Evolutionary conservation across 2,113 vertebrate genomes (phyloP).

Genomic region (Epinephelus moara): DNA sequence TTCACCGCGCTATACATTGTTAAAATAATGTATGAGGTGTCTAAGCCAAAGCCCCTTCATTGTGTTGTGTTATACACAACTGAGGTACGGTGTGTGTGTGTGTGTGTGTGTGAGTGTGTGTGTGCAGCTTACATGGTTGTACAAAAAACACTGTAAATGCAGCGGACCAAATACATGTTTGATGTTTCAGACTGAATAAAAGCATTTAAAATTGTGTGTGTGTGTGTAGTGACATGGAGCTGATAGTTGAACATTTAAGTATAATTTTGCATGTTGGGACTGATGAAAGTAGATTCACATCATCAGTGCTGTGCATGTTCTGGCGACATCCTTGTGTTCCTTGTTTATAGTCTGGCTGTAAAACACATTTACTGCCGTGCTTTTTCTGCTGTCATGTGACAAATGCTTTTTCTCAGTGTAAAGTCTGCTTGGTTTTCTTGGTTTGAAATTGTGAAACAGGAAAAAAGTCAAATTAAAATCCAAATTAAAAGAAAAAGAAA

Average conservation of each 20-base stretch:
- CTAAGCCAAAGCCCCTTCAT: constrained; percentile 56
- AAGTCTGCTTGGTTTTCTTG: not conserved
- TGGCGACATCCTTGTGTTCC: constrained; percentile 24
- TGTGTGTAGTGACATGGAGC: not conserved
- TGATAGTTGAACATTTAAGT: not conserved
- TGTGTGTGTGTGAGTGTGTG: not conserved
- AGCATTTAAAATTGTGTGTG: not conserved
- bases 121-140: not conserved
- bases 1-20: constrained; percentile 74
- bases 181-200: not conserved
- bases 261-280: constrained; percentile 15
- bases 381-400: constrained; percentile 33
- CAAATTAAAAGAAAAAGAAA: not conserved
- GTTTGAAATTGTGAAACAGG: not conserved
- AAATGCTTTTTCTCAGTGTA: constrained; percentile 24
- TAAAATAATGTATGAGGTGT: constrained; percentile 81
- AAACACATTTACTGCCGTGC: constrained; percentile 37
- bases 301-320: constrained; percentile 5
- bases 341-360: constrained; percentile 35
- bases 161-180: not conserved
- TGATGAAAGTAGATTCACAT: constrained; percentile 25
- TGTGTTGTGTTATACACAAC: constrained; percentile 55
- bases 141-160: not conserved
- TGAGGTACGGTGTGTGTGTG: not conserved
- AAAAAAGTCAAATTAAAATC: not conserved